phyloP scores from a whole-genome alignment of 2,797 vertebrate species.

The Atherinosoma microstoma region DNA sequence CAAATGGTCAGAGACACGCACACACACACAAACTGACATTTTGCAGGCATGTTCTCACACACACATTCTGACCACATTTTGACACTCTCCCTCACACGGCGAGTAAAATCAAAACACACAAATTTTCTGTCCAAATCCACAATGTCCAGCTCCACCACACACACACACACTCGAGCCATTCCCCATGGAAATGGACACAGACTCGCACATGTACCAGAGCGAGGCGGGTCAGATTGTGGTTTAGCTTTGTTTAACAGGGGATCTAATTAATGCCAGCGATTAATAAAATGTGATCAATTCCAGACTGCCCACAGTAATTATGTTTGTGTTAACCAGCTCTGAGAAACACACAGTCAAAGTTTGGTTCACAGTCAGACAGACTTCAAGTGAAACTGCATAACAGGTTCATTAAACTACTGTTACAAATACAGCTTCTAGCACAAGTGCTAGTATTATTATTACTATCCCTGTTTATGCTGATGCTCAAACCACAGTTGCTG shows the following conservation, averaged over 20 bases:
- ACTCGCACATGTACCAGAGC: slow-evolving; percentile 14
- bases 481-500: not conserved
- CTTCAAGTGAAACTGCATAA: not conserved
- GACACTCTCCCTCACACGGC: slow-evolving; percentile 32
- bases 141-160: slow-evolving; percentile 1
- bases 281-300: slow-evolving; percentile 65
- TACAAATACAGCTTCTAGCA: not conserved
- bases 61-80: slow-evolving; percentile 46
- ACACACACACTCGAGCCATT: slow-evolving; percentile 29
- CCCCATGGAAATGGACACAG: slow-evolving; percentile 10
- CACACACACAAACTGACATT: slow-evolving; percentile 10
- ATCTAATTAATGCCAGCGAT: slow-evolving; percentile 72
- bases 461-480: not conserved
- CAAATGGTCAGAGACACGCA: slow-evolving; percentile 39
- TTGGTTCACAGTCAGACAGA: slow-evolving; percentile 1
- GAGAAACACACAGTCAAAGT: slow-evolving; percentile 4
- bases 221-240: slow-evolving; percentile 53
- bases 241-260: slow-evolving; percentile 46
- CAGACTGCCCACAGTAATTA: slow-evolving; percentile 21
- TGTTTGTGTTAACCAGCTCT: not conserved
- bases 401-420: not conserved
- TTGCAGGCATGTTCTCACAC: slow-evolving; percentile 13
- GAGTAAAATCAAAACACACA: slow-evolving; percentile 30
- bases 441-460: not conserved
- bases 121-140: slow-evolving; percentile 13